phyloP scores from a whole-genome alignment of 2,113 vertebrate species.

The Terrapene triunguis region DNA sequence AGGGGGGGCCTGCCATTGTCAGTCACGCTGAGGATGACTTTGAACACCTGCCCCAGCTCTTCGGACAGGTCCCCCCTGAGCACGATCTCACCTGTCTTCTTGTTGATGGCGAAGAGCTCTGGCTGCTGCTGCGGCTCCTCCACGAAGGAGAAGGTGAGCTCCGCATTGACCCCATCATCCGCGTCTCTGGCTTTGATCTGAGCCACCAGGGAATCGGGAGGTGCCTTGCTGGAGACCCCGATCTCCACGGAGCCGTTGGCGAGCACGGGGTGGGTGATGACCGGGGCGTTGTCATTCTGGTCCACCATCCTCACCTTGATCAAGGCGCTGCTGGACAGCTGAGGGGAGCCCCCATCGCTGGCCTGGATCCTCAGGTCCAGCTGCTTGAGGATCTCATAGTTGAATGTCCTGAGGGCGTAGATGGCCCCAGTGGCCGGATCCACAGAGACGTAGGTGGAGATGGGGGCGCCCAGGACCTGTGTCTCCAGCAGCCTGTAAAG shows the following conservation, averaged over 20 bases:
- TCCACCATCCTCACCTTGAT: slow-evolving; percentile 92
- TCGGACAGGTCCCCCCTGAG: slow-evolving; percentile 88
- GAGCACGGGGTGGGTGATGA: slow-evolving; percentile 87
- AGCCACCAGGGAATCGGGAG: slow-evolving; percentile 87
- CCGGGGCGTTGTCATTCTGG: slow-evolving; percentile 93
- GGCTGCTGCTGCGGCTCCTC: slow-evolving; percentile 82
- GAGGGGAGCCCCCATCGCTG: slow-evolving; percentile 91
- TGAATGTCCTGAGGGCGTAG: slow-evolving; percentile 93
- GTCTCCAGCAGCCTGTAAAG: slow-evolving; percentile 89
- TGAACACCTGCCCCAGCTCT: slow-evolving; percentile 86
- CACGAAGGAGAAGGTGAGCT: slow-evolving; percentile 89
- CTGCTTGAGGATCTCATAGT: slow-evolving; percentile 91
- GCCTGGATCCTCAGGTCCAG: slow-evolving; percentile 91
- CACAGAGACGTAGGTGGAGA: slow-evolving; percentile 93
- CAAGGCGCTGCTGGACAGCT: slow-evolving; percentile 90
- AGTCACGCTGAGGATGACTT: slow-evolving; percentile 84
- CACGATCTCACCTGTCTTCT: slow-evolving; percentile 89
- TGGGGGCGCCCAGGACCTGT: slow-evolving; percentile 83
- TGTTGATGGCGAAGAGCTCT: slow-evolving; percentile 88
- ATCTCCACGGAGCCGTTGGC: slow-evolving; percentile 91
- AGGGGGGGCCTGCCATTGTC: slow-evolving; percentile 90
- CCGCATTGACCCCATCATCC: slow-evolving; percentile 90
- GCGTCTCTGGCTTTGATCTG: slow-evolving; percentile 92
- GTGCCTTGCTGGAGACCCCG: slow-evolving; percentile 87
- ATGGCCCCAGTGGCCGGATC: slow-evolving; percentile 92